Evolutionary conservation across 2,113 vertebrate genomes (phyloP), one percentile per base, ranked within the genome.

Genomic region (Cinclus mexicanus): DNA sequence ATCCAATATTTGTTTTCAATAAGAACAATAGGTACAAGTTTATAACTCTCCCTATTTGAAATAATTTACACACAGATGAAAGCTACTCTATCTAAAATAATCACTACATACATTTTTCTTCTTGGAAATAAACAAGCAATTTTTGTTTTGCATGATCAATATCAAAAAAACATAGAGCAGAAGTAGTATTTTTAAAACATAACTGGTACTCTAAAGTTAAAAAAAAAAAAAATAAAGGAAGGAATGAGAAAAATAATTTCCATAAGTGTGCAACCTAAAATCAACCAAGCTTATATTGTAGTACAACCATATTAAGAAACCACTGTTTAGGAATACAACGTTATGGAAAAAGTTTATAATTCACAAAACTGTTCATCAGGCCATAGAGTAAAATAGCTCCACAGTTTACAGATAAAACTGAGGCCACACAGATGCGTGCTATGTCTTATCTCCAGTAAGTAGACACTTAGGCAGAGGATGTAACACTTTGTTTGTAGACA

Each of bases 401-500:
- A 98, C 97, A 97, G 98, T 98, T 98, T 97, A 98, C 98, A 98
- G 96, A 90, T 97, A 97, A 97, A 98, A 98, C 96, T 83, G 95
- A 98, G 97, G 98, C 97, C 97, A 98, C 97, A 97, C 52, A 97
- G 97, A 97, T 71, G 89, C 96, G 98, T 97, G 98, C 98, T 94
- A 89, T 56, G 96, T 93, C 82, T 97, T 96, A 93, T 97, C 93
- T 98, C 95, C 86, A 94, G 24, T 79, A 91, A 94, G 97, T 44
- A 95, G 97, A 89, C 97, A 95, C 86, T 97, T 98, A 99, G 94
- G 99, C 98, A 80, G 99, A 99, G 56, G 98, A 98, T 83, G 99
- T 99, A 95, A 99, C 98, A 75, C 99, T 99, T 98, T 99, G 99
- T 97, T 99, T 99, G 97, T 99, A 99, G 97, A 99, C 99, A 55